Conservation (phyloP, 2,113 vertebrate genomes). For the Hydrolagus affinis region DNA sequence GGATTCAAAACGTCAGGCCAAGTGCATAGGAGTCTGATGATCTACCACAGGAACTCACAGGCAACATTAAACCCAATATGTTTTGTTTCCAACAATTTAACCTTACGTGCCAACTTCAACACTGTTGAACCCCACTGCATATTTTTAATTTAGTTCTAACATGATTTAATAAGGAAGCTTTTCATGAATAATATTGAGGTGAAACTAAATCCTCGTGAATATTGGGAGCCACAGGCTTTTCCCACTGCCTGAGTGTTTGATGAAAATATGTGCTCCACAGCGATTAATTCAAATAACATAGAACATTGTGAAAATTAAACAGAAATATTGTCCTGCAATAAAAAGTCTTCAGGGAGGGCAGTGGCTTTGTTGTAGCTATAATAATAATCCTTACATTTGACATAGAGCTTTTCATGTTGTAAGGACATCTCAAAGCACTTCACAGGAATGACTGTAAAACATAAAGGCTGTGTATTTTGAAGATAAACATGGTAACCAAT, state of each 20-base stretch:
- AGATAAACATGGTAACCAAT: no score
- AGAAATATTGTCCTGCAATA: not conserved
- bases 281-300: not conserved
- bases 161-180: not conserved
- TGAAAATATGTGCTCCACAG: not conserved
- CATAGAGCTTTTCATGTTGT: no score
- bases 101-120: not conserved
- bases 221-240: not conserved
- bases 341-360: not conserved
- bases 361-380: not conserved
- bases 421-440: no score
- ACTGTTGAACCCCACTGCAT: not conserved
- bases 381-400: no score
- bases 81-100: not conserved
- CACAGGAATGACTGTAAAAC: no score
- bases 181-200: slow-evolving; percentile 12
- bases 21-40: not conserved
- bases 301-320: not conserved
- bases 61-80: not conserved
- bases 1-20: not conserved
- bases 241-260: not conserved
- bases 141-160: not conserved
- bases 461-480: no score
- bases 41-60: not conserved
- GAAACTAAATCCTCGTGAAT: not conserved